Evolutionary conservation across 2,113 vertebrate genomes (phyloP).

Genomic region (Nyctereutes procyonoides): DNA sequence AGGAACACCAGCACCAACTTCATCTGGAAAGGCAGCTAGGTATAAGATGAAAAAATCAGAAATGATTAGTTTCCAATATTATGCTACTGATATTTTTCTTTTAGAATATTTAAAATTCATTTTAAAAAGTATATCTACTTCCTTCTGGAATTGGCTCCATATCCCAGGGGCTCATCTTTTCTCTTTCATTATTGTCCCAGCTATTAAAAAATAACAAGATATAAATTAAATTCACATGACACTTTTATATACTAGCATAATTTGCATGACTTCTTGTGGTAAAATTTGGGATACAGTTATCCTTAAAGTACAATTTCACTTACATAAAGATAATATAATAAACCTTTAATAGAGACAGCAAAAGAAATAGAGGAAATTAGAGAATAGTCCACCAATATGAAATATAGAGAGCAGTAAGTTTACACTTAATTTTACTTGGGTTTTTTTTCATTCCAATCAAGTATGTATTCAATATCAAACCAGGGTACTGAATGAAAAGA

Average conservation of each 20-base stretch:
- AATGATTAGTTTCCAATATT: conserved; percentile 67
- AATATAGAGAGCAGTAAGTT: neutral
- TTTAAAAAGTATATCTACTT: conserved; percentile 88
- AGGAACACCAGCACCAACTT: conserved; percentile 95
- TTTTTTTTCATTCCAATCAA: neutral
- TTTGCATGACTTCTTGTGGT: conserved; percentile 18
- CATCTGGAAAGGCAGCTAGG: conserved; percentile 92
- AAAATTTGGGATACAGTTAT: conserved; percentile 34
- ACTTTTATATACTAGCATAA: conserved; percentile 40
- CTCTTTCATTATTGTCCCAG: conserved; percentile 98
- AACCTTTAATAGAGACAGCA: conserved; percentile 38
- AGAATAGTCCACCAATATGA: neutral
- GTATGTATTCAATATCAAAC: conserved; percentile 35
- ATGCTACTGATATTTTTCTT: conserved; percentile 3
- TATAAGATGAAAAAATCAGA: conserved; percentile 65
- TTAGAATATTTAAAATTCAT: conserved; percentile 48
- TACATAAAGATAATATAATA: conserved; percentile 41
- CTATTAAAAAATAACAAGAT: conserved; percentile 85
- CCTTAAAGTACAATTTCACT: conserved; percentile 1
- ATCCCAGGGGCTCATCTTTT: conserved; percentile 99
- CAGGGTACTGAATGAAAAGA: neutral
- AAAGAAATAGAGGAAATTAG: neutral
- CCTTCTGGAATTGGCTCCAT: conserved; percentile 98
- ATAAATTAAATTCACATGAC: conserved; percentile 57
- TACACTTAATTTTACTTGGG: neutral